phyloP scores from a whole-genome alignment of 1,140 invertebrate genomes.

The Teleogryllus occipitalis region DNA sequence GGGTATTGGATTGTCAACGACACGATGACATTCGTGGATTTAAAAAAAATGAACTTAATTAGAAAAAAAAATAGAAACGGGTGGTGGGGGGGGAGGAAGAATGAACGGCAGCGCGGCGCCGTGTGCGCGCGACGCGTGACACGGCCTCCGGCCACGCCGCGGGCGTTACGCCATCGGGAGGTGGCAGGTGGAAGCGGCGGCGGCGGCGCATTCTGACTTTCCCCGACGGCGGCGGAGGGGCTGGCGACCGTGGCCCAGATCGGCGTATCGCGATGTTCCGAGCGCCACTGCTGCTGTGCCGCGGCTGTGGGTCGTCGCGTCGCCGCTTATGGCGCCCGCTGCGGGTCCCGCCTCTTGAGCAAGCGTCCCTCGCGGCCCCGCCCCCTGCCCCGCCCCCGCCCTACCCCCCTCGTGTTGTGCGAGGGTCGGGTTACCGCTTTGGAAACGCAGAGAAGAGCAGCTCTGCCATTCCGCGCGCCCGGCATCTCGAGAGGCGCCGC shows the following conservation, averaged over 20 bases:
- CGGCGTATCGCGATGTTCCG: background rate
- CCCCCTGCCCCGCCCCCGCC: too few species aligned
- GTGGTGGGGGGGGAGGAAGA: too few species aligned
- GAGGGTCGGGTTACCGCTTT: background rate
- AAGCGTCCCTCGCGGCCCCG: background rate
- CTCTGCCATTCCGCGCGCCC: too few species aligned
- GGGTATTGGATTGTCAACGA: too few species aligned
- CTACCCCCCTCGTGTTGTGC: background rate
- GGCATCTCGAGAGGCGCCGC: too few species aligned
- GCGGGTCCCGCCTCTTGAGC: background rate
- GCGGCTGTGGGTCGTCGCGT: too few species aligned
- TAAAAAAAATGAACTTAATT: too few species aligned
- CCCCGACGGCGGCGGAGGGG: too few species aligned
- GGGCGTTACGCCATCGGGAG: background rate
- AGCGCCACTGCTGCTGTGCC: too few species aligned
- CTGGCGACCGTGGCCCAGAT: conserved; percentile 2
- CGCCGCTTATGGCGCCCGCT: background rate
- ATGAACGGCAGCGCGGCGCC: too few species aligned
- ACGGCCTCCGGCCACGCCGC: background rate
- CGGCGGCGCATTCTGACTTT: background rate
- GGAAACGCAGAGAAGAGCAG: background rate
- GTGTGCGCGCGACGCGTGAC: background rate
- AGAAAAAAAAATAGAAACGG: too few species aligned
- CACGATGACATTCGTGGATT: too few species aligned
- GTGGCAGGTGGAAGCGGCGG: background rate